Conservation (phyloP, 1,140 invertebrate genomes). For the Bombus pascuorum region DNA sequence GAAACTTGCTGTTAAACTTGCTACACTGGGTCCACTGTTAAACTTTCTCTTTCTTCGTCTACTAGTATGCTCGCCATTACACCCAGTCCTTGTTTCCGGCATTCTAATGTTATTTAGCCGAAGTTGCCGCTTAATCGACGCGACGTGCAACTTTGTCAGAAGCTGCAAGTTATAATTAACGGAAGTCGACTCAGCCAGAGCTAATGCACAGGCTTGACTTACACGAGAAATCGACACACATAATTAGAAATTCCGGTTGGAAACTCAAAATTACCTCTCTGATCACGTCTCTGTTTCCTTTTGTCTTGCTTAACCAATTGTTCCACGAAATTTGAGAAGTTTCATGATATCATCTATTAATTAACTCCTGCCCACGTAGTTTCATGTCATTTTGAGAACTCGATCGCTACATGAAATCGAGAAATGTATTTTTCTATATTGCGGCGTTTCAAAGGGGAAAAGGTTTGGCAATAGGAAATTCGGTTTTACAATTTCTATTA, state of each 20-base stretch:
- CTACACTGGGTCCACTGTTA: not conserved
- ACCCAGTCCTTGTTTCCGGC: not conserved
- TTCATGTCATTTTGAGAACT: not conserved
- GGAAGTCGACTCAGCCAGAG: not conserved
- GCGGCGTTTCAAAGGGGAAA: no score
- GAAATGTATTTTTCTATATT: not conserved
- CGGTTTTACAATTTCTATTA: no score
- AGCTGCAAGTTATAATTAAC: constrained; percentile 8
- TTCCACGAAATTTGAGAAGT: not conserved
- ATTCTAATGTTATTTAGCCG: constrained; percentile 19
- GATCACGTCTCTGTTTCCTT: not conserved
- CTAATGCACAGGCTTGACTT: not conserved
- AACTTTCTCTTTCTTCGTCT: constrained; percentile 22
- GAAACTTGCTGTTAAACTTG: constrained; percentile 11
- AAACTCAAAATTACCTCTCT: not conserved
- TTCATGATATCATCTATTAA: not conserved
- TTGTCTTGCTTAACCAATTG: not conserved
- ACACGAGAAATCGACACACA: not conserved
- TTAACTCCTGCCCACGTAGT: not conserved
- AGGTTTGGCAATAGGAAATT: no score
- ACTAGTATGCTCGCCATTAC: not conserved
- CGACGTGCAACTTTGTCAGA: not conserved
- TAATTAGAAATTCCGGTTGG: not conserved
- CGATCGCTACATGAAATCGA: not conserved
- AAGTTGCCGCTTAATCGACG: constrained; percentile 13